phyloP scores from a whole-genome alignment of 2,888 invertebrate species.

The Spodoptera littoralis region DNA sequence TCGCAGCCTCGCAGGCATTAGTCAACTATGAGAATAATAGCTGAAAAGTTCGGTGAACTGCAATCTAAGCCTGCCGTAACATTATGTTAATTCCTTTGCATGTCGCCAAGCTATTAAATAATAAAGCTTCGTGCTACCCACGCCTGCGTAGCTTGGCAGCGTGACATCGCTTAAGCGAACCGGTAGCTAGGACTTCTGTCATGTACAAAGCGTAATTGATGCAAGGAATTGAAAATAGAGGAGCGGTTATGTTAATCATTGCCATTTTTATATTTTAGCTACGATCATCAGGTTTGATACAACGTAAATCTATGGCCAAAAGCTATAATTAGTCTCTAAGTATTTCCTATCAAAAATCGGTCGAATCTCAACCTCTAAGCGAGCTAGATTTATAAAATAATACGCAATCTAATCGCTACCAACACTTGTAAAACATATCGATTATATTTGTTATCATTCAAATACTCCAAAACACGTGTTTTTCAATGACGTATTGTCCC shows the following conservation, averaged over 20 bases:
- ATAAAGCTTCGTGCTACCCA: slow-evolving; percentile 29
- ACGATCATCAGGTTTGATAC: too few relatives aligned
- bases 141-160: slow-evolving; percentile 12
- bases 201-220: slow-evolving; percentile 14
- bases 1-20: too few relatives aligned
- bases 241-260: too few relatives aligned
- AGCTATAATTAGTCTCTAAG: too few relatives aligned
- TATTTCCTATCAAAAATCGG: too few relatives aligned
- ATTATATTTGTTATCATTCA: slow-evolving; percentile 38
- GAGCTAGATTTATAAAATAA: slow-evolving; percentile 1
- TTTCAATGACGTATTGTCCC: slow-evolving; percentile 38
- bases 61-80: slow-evolving; percentile 7
- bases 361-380: too few relatives aligned
- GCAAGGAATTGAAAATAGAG: neutral
- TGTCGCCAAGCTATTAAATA: slow-evolving; percentile 22
- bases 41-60: neutral
- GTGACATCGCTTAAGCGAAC: slow-evolving; percentile 46
- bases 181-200: slow-evolving; percentile 28
- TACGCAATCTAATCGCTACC: slow-evolving; percentile 35
- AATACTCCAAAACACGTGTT: slow-evolving; percentile 45
- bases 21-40: too few relatives aligned
- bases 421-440: slow-evolving; percentile 23
- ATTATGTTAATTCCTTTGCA: slow-evolving; percentile 28
- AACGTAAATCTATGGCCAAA: too few relatives aligned
- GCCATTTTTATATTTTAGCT: too few relatives aligned